Base-by-base conservation (phyloP, 1,140 invertebrate genomes). In the Maconellicoccus hirsutus region DNA sequence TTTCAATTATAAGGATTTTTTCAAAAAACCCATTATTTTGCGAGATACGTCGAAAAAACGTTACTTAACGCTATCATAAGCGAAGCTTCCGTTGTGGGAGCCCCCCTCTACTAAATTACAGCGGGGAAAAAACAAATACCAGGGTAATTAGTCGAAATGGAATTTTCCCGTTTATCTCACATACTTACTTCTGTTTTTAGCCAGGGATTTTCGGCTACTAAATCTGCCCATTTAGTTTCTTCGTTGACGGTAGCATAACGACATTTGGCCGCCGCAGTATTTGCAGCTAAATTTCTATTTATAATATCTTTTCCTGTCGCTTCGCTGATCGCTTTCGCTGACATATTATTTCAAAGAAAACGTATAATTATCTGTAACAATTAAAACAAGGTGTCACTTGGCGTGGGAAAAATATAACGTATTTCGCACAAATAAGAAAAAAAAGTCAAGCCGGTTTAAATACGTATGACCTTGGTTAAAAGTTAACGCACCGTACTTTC, bases 271-370 rank as follows among this genome's bases (percentile, higher is more conserved):
- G 87, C 84, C 27, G 86, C 86, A 4, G 87, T 87, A 14, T 84
- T 83, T 0, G 80, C 71, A 16, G 84, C 81, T 73, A 98, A 85
- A 79, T 90, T 86, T 71, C 89, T 87, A 79, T 96, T 97, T 59
- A 99, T 87, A 10, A 98, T 83, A 77, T 91, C 86, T 80, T 99
- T 99, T 63, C 96, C 97, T 66, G 92, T 93, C 59, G 91, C 94
- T 84, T 99, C 97, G 77, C 89, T 87, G 75, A 99, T 96, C 70
- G 96, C 96, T 84, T 98, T 98, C 19, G 97, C 96, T 73, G 96
- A 96, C 97, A 99, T 99, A 61, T 71, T 74, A 23, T 39, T 42
- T 71, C 2, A 71, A 73, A 52, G 16, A 52, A 33, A 33, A 52
- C 42, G 42, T 6, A 38, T 7, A 52, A 52, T 52, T 52, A 52